These are phyloP conservation scores for Caenorhabditis uteleia DNA, from an alignment of 2,888 invertebrate genomes.

Conservation along the genomic window DNA sequence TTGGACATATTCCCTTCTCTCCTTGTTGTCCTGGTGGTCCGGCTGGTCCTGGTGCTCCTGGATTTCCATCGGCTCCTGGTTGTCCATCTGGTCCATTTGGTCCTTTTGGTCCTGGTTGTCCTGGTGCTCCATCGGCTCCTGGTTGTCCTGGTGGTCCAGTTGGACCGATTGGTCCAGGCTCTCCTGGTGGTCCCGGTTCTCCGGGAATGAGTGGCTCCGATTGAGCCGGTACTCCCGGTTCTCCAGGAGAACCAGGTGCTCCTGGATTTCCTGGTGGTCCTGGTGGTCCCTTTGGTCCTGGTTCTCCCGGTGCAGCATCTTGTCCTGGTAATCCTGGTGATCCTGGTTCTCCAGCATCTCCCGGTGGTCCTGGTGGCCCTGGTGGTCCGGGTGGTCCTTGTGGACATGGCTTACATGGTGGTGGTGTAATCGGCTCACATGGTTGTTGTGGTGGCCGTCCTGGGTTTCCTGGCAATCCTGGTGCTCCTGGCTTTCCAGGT, in stretches of 20 bases:
- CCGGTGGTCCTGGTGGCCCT: conserved; percentile 50
- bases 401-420: conserved; percentile 57
- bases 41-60: conserved; percentile 44
- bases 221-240: conserved; percentile 28
- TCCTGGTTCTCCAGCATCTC: conserved; percentile 46
- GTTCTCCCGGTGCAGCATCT: conserved; percentile 30
- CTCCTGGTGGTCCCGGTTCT: conserved; percentile 44
- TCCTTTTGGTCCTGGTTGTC: conserved; percentile 53
- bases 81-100: conserved; percentile 36
- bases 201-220: conserved; percentile 43
- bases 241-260: conserved; percentile 41
- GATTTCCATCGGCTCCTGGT: conserved; percentile 47
- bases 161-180: conserved; percentile 35
- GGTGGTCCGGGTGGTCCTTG: conserved; percentile 58
- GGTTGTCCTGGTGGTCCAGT: conserved; percentile 47
- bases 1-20: conserved; percentile 33
- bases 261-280: conserved; percentile 50
- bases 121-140: conserved; percentile 50
- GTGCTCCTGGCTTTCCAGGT: conserved; percentile 52
- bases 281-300: conserved; percentile 47
- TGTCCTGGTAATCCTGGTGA: conserved; percentile 40
- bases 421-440: conserved; percentile 56
- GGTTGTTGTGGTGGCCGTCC: conserved; percentile 50
- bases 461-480: conserved; percentile 53
- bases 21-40: conserved; percentile 30